Percentiles rank a stretch among this genome's conserved stretches.
Conservation (phyloP, 2,113 vertebrate species). For the Melospiza melodia region DNA sequence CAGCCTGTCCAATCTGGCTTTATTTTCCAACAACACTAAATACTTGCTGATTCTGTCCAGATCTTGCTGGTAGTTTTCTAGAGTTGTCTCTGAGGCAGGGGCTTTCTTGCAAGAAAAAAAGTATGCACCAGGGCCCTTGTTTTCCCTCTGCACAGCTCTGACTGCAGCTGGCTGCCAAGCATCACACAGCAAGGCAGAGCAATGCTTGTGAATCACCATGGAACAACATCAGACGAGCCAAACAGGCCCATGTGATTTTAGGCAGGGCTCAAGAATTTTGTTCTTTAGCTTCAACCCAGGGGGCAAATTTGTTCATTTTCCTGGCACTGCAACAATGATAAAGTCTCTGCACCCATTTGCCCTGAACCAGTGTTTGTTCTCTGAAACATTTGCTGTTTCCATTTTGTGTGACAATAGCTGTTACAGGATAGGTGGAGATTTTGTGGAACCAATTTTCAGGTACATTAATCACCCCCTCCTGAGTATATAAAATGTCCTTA, state of each 20-base stretch:
- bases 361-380: background rate
- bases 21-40: slow-evolving; percentile 2
- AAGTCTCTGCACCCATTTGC: slow-evolving; percentile 25
- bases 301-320: slow-evolving; percentile 46
- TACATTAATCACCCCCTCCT: background rate
- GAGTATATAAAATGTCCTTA: background rate
- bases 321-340: background rate
- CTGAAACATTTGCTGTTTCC: background rate
- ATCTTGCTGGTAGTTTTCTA: background rate
- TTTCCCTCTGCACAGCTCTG: background rate
- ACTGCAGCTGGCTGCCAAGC: slow-evolving; percentile 23
- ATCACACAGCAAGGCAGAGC: slow-evolving; percentile 40
- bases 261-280: slow-evolving; percentile 38
- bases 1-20: background rate
- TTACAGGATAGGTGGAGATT: background rate
- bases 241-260: slow-evolving; percentile 47
- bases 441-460: background rate
- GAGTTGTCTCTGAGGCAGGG: background rate
- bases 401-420: background rate
- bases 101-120: background rate
- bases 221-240: slow-evolving; percentile 29
- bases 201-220: slow-evolving; percentile 9
- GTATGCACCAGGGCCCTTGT: background rate
- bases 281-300: slow-evolving; percentile 52
- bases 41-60: background rate